These are phyloP conservation scores for Microcebus ravelobensis DNA, from an alignment of 2,113 vertebrate genomes.

Conservation along the genomic window DNA sequence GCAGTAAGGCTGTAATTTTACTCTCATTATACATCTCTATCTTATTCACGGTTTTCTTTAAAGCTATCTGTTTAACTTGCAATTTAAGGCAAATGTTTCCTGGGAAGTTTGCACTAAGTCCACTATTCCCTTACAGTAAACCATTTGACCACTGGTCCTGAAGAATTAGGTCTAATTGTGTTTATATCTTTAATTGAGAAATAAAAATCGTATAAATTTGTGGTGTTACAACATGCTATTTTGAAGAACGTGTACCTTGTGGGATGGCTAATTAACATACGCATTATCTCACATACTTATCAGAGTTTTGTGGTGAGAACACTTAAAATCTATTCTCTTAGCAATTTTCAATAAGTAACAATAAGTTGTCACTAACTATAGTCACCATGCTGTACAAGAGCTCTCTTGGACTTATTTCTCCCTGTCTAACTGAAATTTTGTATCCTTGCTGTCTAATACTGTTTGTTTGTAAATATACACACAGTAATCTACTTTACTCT, in stretches of 20 bases:
- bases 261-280: neutral
- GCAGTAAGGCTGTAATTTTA: neutral
- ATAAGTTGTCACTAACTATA: neutral
- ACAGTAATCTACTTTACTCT: neutral
- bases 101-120: neutral
- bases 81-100: neutral
- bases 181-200: neutral
- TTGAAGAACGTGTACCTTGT: neutral
- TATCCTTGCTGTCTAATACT: neutral
- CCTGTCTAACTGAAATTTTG: neutral
- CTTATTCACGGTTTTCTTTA: neutral
- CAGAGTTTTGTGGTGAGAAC: neutral
- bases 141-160: neutral
- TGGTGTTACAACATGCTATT: neutral
- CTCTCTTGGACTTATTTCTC: neutral
- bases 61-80: constrained; percentile 16
- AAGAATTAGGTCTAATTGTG: neutral
- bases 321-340: neutral
- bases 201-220: neutral
- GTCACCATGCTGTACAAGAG: neutral
- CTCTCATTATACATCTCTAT: neutral
- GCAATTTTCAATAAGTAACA: neutral
- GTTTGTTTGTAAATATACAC: neutral
- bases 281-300: neutral
- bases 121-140: neutral